Evolutionary conservation across 2,888 invertebrate genomes (phyloP).

Genomic region (Ophonus ardosiacus): DNA sequence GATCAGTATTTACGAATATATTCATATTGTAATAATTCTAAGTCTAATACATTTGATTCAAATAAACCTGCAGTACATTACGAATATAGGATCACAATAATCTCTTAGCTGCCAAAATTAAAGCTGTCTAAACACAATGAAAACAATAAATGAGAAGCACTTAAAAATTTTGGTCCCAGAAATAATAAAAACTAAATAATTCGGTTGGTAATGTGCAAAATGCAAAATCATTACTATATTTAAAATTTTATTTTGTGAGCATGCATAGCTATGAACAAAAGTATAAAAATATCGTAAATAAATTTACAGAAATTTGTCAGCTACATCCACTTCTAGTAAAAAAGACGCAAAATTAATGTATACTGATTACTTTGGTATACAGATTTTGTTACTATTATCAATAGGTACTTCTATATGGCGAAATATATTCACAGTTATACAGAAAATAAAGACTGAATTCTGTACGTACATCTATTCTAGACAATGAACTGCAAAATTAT

Average conservation of each 20-base stretch:
- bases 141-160: conserved; percentile 37
- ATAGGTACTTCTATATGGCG: conserved; percentile 57
- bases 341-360: conserved; percentile 50
- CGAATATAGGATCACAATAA: conserved; percentile 57
- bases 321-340: conserved; percentile 18
- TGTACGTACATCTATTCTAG: conserved; percentile 51
- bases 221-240: neutral
- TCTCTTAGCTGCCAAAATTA: conserved; percentile 52
- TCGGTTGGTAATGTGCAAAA: conserved; percentile 9
- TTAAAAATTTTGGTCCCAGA: conserved; percentile 61
- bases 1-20: conserved; percentile 61
- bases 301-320: conserved; percentile 31
- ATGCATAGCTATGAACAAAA: conserved; percentile 18
- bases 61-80: conserved; percentile 56
- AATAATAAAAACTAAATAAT: conserved; percentile 55
- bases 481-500: conserved; percentile 63
- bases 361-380: conserved; percentile 50
- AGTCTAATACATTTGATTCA: conserved; percentile 60
- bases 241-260: neutral
- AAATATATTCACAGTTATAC: conserved; percentile 37
- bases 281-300: conserved; percentile 26
- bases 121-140: conserved; percentile 39
- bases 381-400: conserved; percentile 36
- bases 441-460: conserved; percentile 40
- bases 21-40: conserved; percentile 61